These are phyloP conservation scores for western clawed frog (Xenopus tropicalis) DNA, from an alignment of 2,113 vertebrate genomes.

Conservation along the genomic window DNA sequence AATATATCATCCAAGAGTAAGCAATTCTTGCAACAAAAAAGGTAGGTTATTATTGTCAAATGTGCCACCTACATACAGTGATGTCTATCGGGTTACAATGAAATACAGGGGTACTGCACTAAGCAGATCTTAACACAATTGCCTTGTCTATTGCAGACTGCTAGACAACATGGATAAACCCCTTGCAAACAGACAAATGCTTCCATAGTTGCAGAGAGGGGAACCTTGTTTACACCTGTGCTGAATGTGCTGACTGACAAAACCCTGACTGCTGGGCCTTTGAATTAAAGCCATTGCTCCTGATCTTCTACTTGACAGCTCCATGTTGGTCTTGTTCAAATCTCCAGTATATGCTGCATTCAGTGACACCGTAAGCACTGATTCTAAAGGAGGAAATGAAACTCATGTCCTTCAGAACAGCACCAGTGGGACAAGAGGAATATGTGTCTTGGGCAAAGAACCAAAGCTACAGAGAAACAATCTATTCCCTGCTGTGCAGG, in stretches of 20 bases:
- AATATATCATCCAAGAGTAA: no score
- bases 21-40: no score
- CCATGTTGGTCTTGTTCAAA: conserved; percentile 60
- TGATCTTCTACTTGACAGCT: conserved; percentile 72
- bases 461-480: conserved; percentile 82
- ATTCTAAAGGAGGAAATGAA: conserved; percentile 56
- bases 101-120: no score
- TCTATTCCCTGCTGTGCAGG: conserved; percentile 95
- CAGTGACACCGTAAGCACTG: conserved; percentile 61
- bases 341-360: conserved; percentile 75
- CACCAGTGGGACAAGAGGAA: conserved; percentile 58
- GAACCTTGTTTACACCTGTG: conserved; percentile 70
- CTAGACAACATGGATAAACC: conserved; percentile 64
- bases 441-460: conserved; percentile 74
- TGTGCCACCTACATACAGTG: no score
- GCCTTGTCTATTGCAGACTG: conserved; percentile 65
- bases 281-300: conserved; percentile 72
- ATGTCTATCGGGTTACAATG: no score
- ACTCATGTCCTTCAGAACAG: conserved; percentile 51
- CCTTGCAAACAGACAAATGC: conserved; percentile 63
- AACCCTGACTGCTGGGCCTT: conserved; percentile 64
- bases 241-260: conserved; percentile 55
- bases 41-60: no score
- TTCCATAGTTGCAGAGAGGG: conserved; percentile 71
- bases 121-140: no score